These are phyloP conservation scores for Monochamus alternatus DNA, from an alignment of 2,888 invertebrate genomes.

Conservation along the genomic window DNA sequence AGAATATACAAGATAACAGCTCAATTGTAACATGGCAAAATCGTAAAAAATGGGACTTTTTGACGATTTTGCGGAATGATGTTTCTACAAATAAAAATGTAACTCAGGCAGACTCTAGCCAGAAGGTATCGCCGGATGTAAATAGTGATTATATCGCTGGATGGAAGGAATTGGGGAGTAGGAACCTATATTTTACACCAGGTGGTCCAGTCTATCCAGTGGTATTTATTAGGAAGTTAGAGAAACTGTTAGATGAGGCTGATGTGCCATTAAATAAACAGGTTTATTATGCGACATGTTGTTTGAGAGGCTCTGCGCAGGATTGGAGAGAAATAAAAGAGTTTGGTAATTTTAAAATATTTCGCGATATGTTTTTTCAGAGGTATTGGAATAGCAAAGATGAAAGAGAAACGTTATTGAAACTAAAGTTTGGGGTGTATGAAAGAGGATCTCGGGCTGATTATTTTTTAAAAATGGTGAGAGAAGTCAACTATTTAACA, in stretches of 20 bases:
- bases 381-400: constrained; percentile 35
- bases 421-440: constrained; percentile 38
- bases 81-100: too few relatives aligned
- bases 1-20: too few relatives aligned
- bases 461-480: constrained; percentile 42
- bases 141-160: too few relatives aligned
- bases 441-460: constrained; percentile 39
- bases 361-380: constrained; percentile 30
- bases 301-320: constrained; percentile 37
- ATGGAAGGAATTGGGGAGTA: too few relatives aligned
- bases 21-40: too few relatives aligned
- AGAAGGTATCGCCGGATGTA: too few relatives aligned
- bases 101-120: too few relatives aligned
- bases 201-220: constrained; percentile 25
- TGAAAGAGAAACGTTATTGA: constrained; percentile 36
- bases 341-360: constrained; percentile 27
- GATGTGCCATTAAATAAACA: constrained; percentile 33
- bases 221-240: constrained; percentile 36
- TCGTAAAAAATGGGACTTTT: too few relatives aligned
- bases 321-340: constrained; percentile 40
- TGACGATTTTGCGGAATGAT: too few relatives aligned
- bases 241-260: constrained; percentile 37
- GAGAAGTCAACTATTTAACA: constrained; percentile 36
- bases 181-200: too few relatives aligned
- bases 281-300: constrained; percentile 26